Evolutionary conservation across 2,113 vertebrate genomes (phyloP), one percentile per base, ranked within the genome.

Genomic region (Scomber scombrus): DNA sequence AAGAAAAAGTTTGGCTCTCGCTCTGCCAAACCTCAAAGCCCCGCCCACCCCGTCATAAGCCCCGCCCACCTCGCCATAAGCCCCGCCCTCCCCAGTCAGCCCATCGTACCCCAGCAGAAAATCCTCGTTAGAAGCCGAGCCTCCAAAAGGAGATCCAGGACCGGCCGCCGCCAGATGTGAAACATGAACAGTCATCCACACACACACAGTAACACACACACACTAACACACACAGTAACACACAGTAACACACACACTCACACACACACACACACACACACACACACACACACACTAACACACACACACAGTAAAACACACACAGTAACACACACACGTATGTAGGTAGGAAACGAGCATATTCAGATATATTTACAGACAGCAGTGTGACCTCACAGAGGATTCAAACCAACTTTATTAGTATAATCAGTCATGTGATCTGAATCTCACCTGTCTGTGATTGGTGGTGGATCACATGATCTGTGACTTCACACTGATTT

Each of bases 141-240:
- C 0, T 75, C 91, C 47, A 92, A 90, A 72, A 90, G 88, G 43
- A 68, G 89, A 71, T 84, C 84, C 61, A 77, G 88, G 26, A 90
- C 84, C 73, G 81, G 80, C 67, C 82, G 88, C 1, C 90, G 73
- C 6, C 87, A 89, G 31, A 87, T 87, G 15, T 90, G 70, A 80
- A 34, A 29, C 70, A 5, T 2, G 21, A 40, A 8, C 12, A 46
- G 7, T 40, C 34, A 9, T 2, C 8, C 34, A 9, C 10, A 26
- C 58, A 68, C 46, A 58, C 9, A 34, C 18, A 67, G 34, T 3
- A 4, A 67, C 49, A 12, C 14, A 34, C 31, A 34, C 31, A 34
- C 31, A 34, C 31, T 3, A 2, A 34, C 31, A 18, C n/a, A 31
- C 21, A 15, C 12, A 58, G 29, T n/a, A 1, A 40, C 64, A 29